phyloP scores from a whole-genome alignment of 2,113 vertebrate genomes.

The Peromyscus leucopus region DNA sequence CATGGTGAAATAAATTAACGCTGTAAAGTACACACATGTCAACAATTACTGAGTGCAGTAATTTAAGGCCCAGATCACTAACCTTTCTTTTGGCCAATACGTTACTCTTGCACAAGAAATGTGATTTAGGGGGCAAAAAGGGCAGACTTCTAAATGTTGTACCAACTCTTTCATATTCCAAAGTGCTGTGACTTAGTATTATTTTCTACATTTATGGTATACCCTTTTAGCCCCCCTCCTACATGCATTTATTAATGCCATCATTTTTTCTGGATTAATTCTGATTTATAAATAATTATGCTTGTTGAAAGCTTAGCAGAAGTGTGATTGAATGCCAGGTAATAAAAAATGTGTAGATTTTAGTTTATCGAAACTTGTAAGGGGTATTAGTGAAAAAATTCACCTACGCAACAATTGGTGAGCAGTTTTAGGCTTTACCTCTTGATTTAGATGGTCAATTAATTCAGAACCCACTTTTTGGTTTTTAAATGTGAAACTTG shows the following conservation, averaged over 20 bases:
- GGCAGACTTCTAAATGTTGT: conserved; percentile 41
- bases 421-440: conserved; percentile 29
- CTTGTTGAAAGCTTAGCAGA: conserved; percentile 75
- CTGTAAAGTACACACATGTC: conserved; percentile 83
- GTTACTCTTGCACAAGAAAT: conserved; percentile 54
- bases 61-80: conserved; percentile 76
- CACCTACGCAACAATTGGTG: not conserved
- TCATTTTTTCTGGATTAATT: conserved; percentile 69
- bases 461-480: conserved; percentile 52
- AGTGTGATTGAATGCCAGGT: conserved; percentile 71
- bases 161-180: conserved; percentile 38
- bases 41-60: conserved; percentile 80
- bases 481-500: conserved; percentile 47
- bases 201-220: conserved; percentile 52
- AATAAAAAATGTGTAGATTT: conserved; percentile 68
- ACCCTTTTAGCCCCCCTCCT: conserved; percentile 35
- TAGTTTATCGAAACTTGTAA: conserved; percentile 69
- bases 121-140: conserved; percentile 63
- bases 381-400: conserved; percentile 45
- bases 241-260: conserved; percentile 67
- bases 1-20: conserved; percentile 84
- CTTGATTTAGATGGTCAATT: conserved; percentile 74
- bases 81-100: conserved; percentile 73
- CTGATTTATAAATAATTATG: conserved; percentile 80
- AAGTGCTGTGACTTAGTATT: conserved; percentile 48